Base-by-base conservation (phyloP, 2,888 invertebrate species). In the Habroteleia sp. region DNA sequence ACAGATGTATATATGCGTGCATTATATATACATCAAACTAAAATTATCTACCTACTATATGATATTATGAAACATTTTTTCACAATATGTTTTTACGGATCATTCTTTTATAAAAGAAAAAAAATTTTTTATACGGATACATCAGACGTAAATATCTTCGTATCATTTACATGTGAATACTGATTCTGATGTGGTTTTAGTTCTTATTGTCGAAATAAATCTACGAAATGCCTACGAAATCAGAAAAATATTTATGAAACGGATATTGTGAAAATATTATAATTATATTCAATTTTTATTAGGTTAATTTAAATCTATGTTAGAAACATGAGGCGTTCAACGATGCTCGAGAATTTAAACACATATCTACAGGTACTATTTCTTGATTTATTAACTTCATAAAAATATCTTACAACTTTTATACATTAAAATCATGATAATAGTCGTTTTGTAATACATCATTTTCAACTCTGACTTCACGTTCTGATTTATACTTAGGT, bases 341-440 rank as follows among this genome's bases (percentile, higher is more conserved):
- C n/a, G 20, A 39, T 37, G 13, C 11, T 11, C 14, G 39, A 44
- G 39, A 42, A 58, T 58, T 58, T 33, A 44, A 20, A 11, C 14
- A 33, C 44, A 58, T 25, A 25, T 44, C 44, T 58, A 13, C 58
- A 25, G 33, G 31, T 44, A 58, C 31, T 41, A 25, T 33, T 23
- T 8, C 58, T 25, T 58, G 58, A 58, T 58, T 14, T 35, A 44
- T 58, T 58, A 58, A 44, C 58, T 44, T 33, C 44, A 58, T 44
- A 44, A 58, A 58, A 58, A 58, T 17, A 25, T 42, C 42, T 35
- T 16, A 33, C n/a, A 60, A 46, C 13, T 60, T 44, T 44, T 44
- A 25, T 20, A 42, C 16, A 10, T 14, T 33, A 23, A 44, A 41
- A 58, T 44, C 25, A 3, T 0, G 58, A 33, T 44, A 58, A 58